A percentile compares a stretch with the other conserved stretches of the same genome.
Evolutionary conservation across 2,888 invertebrate genomes (phyloP).

Genomic region (Eupeodes latifasciatus): DNA sequence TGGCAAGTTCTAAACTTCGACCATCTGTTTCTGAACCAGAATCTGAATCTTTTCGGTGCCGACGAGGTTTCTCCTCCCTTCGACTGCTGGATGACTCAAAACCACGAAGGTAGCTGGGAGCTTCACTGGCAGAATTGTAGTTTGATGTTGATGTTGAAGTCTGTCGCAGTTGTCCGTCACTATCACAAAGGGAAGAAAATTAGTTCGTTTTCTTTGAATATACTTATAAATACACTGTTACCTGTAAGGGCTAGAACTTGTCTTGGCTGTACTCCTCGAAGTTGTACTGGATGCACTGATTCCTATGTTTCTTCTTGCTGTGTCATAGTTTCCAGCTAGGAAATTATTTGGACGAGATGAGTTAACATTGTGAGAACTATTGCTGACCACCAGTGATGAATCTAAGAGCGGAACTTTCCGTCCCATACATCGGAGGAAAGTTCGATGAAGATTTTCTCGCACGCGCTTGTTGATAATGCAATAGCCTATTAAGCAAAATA

Average conservation of each 20-base stretch:
- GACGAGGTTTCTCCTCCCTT: constrained; percentile 81
- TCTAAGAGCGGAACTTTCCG: constrained; percentile 92
- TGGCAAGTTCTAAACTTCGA: constrained; percentile 94
- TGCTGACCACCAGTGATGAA: constrained; percentile 89
- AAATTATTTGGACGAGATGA: constrained; percentile 82
- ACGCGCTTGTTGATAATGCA: constrained; percentile 95
- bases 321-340: constrained; percentile 84
- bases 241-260: constrained; percentile 96
- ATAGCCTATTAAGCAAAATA: constrained; percentile 93
- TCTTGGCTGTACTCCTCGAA: constrained; percentile 96
- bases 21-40: constrained; percentile 93
- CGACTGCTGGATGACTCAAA: constrained; percentile 81
- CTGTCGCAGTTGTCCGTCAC: constrained; percentile 92
- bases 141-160: constrained; percentile 94
- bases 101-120: constrained; percentile 89
- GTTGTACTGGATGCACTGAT: constrained; percentile 98
- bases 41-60: constrained; percentile 88
- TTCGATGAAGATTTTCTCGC: constrained; percentile 87
- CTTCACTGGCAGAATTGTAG: constrained; percentile 92
- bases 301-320: constrained; percentile 91
- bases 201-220: background rate
- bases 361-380: constrained; percentile 91
- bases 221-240: constrained; percentile 78
- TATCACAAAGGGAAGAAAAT: constrained; percentile 79
- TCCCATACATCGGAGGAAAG: constrained; percentile 90